Evolutionary conservation across 1,140 invertebrate species (phyloP), one percentile per base, ranked within the genome.

Genomic region (fruit fly (Drosophila melanogaster)): DNA sequence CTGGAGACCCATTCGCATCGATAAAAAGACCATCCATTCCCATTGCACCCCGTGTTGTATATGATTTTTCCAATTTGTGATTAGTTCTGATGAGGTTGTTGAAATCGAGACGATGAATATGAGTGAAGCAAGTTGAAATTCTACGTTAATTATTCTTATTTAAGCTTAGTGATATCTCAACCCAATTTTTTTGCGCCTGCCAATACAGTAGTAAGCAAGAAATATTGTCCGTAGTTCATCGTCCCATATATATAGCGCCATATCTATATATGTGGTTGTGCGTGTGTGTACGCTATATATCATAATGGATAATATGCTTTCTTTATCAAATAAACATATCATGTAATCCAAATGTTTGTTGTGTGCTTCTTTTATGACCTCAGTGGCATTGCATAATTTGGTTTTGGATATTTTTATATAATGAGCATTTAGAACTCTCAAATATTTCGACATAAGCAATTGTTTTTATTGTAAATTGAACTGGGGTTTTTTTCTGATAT

Each of bases 161-260:
- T 76, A 76, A 76, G 72, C 72, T 35, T 76, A 76, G 69, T 72
- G 55, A 72, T 72, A 72, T 70, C 65, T 70, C 33, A 69, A 70
- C 22, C 41, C 35, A 62, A 41, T 57, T 70, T 70, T 70, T 70
- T 70, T 70, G 64, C 66, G 66, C 41, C 64, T 69, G 66, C 50
- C 59, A 66, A 65, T 59, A 64, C 59, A 66, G 62, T 44, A 66
- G 44, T 65, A 65, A 66, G 62, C 62, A 35, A 51, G 40, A 64
- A 66, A 30, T 22, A 30, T 64, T 64, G 62, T 66, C 60, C 33
- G 60, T 50, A 49, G 58, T 49, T 59, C 43, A 44, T 33, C 54
- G 40, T 57, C 8, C 38, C 60, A 26, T 44, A 62, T 61, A 59
- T 64, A 64, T 64, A 64, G 11, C 37, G 56, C 24, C 22, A 72